phyloP scores from a whole-genome alignment of 2,113 vertebrate genomes.

The Daboia siamensis region DNA sequence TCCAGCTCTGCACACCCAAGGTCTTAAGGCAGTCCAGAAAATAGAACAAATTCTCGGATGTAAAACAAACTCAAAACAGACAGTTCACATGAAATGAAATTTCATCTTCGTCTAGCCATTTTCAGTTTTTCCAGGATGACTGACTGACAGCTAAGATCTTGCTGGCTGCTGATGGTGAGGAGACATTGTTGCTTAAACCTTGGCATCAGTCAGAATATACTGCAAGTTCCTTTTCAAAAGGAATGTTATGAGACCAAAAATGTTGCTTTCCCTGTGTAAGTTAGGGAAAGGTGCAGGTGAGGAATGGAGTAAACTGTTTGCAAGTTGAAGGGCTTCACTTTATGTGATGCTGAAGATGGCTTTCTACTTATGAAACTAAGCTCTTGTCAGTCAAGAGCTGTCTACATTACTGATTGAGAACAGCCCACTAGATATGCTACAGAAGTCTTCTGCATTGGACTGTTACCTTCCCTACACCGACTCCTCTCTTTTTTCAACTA shows the following conservation, averaged over 20 bases:
- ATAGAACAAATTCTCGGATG: neutral
- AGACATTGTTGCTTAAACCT: neutral
- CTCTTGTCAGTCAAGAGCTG: neutral
- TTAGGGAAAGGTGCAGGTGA: neutral
- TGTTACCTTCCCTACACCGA: neutral
- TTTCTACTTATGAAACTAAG: neutral
- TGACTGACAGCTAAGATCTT: neutral
- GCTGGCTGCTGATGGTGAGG: neutral
- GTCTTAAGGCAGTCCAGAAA: slow-evolving; percentile 34
- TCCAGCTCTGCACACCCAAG: slow-evolving; percentile 40
- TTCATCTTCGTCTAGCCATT: neutral
- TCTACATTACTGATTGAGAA: neutral
- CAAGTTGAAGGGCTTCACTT: neutral
- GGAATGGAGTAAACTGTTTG: neutral
- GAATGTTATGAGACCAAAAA: neutral
- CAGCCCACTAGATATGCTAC: neutral
- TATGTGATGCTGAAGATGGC: neutral
- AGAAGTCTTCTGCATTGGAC: neutral
- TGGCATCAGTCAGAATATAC: neutral
- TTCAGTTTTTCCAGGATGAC: neutral
- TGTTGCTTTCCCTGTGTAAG: too few relatives aligned
- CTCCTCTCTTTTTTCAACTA: neutral
- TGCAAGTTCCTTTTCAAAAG: neutral
- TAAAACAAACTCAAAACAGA: slow-evolving; percentile 28
- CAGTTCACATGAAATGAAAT: neutral